phyloP scores from a whole-genome alignment of 2,797 vertebrate genomes.

The Falco columbarius region DNA sequence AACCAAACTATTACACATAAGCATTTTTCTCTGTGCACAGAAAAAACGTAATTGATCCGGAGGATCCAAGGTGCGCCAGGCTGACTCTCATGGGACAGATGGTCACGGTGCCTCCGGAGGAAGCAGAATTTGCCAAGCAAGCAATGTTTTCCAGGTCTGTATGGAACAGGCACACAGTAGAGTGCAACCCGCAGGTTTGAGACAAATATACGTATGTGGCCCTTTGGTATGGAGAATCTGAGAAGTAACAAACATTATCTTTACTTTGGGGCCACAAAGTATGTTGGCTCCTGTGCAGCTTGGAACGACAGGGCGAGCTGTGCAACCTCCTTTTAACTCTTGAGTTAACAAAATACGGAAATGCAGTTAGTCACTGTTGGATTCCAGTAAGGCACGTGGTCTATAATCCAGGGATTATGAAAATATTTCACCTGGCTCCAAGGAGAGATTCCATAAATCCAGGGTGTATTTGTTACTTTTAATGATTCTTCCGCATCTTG shows the following conservation, averaged over 20 bases:
- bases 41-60: slow-evolving; percentile 81
- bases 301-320: background rate
- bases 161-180: background rate
- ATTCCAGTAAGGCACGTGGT: background rate
- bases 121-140: slow-evolving; percentile 88
- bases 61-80: slow-evolving; percentile 86
- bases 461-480: background rate
- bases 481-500: background rate
- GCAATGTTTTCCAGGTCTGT: slow-evolving; percentile 92
- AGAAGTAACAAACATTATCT: background rate
- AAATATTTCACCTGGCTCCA: background rate
- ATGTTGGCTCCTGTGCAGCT: background rate
- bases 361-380: background rate
- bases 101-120: slow-evolving; percentile 82
- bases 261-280: background rate
- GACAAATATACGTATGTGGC: background rate
- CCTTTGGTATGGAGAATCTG: background rate
- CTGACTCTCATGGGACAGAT: slow-evolving; percentile 88
- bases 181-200: background rate
- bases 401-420: background rate
- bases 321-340: background rate
- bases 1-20: background rate
- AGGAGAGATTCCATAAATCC: background rate
- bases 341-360: background rate
- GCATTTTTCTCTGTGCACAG: slow-evolving; percentile 65